These are phyloP conservation scores for Lasioglossum albipes DNA, from an alignment of 1,140 invertebrate species.

Conservation along the genomic window DNA sequence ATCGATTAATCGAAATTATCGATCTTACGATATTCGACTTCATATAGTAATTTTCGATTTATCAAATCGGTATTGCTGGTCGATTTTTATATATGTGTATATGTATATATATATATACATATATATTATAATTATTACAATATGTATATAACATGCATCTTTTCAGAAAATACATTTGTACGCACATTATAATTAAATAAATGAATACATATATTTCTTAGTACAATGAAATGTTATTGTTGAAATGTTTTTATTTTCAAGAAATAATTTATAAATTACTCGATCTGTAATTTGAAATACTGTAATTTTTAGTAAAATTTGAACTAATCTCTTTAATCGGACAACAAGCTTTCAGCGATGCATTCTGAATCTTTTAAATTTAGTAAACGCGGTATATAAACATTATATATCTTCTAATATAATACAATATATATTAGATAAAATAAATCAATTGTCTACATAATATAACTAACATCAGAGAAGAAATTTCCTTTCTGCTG, in stretches of 20 bases:
- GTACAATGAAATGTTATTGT: neutral
- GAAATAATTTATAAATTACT: neutral
- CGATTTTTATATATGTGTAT: conserved; percentile 19
- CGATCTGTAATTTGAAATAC: neutral
- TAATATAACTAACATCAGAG: no score
- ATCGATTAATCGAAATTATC: conserved; percentile 45
- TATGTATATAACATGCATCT: neutral
- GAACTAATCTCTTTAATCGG: neutral
- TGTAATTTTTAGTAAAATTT: neutral
- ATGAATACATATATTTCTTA: no score
- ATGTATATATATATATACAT: no score
- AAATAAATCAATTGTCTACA: no score
- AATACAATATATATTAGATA: no score
- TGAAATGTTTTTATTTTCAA: neutral
- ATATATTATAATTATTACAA: conserved; percentile 1
- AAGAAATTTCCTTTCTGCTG: no score
- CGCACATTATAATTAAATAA: neutral
- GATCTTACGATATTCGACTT: conserved; percentile 29
- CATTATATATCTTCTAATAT: no score
- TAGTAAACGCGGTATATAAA: no score
- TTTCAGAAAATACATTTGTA: neutral
- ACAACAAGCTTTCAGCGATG: no score
- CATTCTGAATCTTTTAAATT: no score
- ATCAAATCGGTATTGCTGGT: conserved; percentile 31
- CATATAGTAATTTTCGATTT: conserved; percentile 6